Percentiles rank a stretch among this genome's conserved stretches.
Conservation (phyloP, 1,140 invertebrate species). For the Brachionus rotundiformis region DNA sequence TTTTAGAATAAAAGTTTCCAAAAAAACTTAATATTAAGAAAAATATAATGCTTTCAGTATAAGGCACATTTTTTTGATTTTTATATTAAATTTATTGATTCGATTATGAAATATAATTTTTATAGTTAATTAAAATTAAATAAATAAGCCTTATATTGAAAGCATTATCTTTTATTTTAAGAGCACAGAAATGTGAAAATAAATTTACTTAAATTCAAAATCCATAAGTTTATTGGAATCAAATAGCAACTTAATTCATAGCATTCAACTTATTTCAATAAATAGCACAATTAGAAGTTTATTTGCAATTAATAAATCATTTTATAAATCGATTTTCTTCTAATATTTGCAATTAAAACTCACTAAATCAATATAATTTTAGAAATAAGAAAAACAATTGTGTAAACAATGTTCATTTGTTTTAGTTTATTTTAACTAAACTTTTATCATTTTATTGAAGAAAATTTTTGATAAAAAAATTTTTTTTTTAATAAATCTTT, state of each 20-base stretch:
- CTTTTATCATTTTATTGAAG: neutral
- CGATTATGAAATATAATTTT: too few species aligned
- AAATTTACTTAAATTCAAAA: neutral
- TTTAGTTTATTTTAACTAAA: neutral
- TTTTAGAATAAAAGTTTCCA: too few species aligned
- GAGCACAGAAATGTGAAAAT: neutral
- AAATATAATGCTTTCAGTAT: too few species aligned
- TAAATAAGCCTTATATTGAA: neutral
- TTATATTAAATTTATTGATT: too few species aligned
- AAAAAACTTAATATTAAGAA: too few species aligned
- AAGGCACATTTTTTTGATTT: too few species aligned
- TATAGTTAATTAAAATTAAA: too few species aligned
- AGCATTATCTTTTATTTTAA: neutral
- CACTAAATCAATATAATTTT: neutral
- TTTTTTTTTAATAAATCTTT: too few species aligned
- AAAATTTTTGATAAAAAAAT: neutral
- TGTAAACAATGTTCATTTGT: neutral
- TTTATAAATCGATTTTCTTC: neutral
- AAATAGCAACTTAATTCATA: neutral
- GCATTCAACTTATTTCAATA: neutral
- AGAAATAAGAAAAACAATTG: neutral
- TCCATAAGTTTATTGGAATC: neutral
- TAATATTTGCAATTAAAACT: slow-evolving; percentile 42
- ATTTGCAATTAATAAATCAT: slow-evolving; percentile 37
- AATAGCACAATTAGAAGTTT: slow-evolving; percentile 34